phyloP scores from a whole-genome alignment of 2,797 vertebrate genomes.

The Crax fasciolata region DNA sequence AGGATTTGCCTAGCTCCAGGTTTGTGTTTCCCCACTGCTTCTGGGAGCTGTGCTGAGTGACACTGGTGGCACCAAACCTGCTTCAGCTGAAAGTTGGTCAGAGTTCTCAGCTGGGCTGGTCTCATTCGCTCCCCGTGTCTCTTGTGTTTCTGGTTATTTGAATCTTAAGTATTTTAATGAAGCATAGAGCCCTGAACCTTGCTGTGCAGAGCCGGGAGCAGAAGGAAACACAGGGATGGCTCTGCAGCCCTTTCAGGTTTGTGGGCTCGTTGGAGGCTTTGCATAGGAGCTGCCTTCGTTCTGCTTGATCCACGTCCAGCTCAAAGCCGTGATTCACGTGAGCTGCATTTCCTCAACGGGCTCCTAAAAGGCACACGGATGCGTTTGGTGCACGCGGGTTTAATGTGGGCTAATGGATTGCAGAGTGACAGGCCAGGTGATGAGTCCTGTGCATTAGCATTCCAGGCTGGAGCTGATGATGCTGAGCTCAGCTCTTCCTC shows the following conservation, averaged over 20 bases:
- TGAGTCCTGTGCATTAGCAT: neutral
- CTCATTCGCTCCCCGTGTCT: fast-evolving
- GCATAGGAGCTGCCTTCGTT: neutral
- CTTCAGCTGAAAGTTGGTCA: neutral
- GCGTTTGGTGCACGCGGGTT: neutral
- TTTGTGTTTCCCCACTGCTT: neutral
- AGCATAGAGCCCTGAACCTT: neutral
- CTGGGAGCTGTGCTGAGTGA: neutral
- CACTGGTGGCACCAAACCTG: neutral
- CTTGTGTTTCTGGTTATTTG: neutral
- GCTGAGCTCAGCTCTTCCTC: neutral
- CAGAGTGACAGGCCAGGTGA: neutral
- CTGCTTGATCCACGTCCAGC: constrained; percentile 37
- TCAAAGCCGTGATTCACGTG: neutral
- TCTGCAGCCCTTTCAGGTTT: neutral
- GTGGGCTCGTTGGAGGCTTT: neutral
- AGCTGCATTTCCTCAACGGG: neutral
- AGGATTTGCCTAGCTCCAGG: neutral
- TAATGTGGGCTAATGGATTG: neutral
- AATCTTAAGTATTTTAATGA: constrained; percentile 13
- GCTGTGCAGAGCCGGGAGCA: neutral
- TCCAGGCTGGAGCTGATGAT: neutral
- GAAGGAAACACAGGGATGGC: neutral
- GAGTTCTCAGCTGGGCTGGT: neutral
- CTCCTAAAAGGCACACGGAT: neutral